Base-by-base conservation (phyloP, 2,888 invertebrate species). In the Ferdinandea cuprea region DNA sequence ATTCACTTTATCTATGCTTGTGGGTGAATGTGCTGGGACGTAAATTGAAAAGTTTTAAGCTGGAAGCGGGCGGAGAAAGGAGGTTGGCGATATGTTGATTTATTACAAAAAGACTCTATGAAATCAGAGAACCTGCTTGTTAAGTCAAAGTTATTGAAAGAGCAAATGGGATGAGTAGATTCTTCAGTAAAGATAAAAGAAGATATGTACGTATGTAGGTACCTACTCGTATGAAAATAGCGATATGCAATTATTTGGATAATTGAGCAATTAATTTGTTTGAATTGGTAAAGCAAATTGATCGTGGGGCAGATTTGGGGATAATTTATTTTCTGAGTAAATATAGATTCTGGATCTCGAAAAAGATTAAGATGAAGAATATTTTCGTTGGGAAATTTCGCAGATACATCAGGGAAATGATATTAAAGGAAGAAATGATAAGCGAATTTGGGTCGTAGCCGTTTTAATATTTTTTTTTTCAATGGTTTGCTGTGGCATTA, bases 1-100 rank as follows among this genome's bases (percentile, higher is more conserved):
- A 11, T 21, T 19, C 11, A 17, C 3, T 3, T 7, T 7, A 13
- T 7, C 1, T 25, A 37, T 15, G 4, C 25, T n/a, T 25, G 15
- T 6, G 6, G 21, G 9, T 13, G 8, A 2, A n/a, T 17, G 30
- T 28, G 15, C 13, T 30, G 44, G 11, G 13, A 61, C 25, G 52
- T 52, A 61, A 61, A 71, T 61, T 69, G 69, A 40, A 69, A 58
- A 58, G 46, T 58, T 69, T 46, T 69, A 69, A 69, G 56, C 28
- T 17, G 13, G n/a, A 17, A n/a, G 37, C 8, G 8, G 42, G 44
- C 3, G n/a, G 19, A 15, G 21, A 21, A 7, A 9, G 35, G 65
- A 8, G n/a, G 13, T 15, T 28, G 7, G 17, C 35, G 2, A 25
- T 1, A 19, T 50, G 17, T 15, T 61, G 50, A 61, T 61, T 71